phyloP scores from a whole-genome alignment of 2,888 invertebrate species.

The Pterobdella sp. region DNA sequence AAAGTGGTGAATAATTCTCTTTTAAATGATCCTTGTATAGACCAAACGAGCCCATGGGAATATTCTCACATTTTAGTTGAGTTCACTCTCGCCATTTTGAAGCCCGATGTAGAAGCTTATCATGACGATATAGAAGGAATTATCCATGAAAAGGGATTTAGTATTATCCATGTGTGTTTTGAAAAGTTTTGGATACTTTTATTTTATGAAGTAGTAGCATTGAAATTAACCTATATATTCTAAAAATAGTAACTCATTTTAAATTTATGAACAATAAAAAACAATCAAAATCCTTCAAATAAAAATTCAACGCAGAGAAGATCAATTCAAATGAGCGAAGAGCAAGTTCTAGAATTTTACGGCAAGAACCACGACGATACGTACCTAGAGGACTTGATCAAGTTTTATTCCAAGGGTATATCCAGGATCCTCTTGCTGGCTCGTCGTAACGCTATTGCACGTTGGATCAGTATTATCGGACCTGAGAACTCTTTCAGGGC shows the following conservation, averaged over 20 bases:
- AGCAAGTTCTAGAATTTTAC: conserved; percentile 78
- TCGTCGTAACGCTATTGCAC: conserved; percentile 63
- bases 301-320: conserved; percentile 57
- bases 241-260: background rate
- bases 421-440: conserved; percentile 64
- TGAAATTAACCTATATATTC: background rate
- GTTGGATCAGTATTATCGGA: conserved; percentile 67
- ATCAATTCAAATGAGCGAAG: conserved; percentile 66
- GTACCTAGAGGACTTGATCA: conserved; percentile 69
- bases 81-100: conserved; percentile 69
- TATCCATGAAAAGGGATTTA: conserved; percentile 65
- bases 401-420: conserved; percentile 70
- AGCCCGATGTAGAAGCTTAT: conserved; percentile 69
- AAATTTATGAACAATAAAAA: background rate
- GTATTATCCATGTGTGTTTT: conserved; percentile 61
- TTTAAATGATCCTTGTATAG: conserved; percentile 1
- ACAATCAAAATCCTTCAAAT: background rate
- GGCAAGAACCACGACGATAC: conserved; percentile 65
- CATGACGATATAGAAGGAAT: conserved; percentile 66
- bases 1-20: background rate
- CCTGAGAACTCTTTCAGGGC: conserved; percentile 57
- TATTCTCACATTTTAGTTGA: conserved; percentile 49
- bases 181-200: background rate
- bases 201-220: no score
- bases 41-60: conserved; percentile 16